Evolutionary conservation across 2,888 invertebrate genomes (phyloP).

Genomic region (Plemyria rubiginata): DNA sequence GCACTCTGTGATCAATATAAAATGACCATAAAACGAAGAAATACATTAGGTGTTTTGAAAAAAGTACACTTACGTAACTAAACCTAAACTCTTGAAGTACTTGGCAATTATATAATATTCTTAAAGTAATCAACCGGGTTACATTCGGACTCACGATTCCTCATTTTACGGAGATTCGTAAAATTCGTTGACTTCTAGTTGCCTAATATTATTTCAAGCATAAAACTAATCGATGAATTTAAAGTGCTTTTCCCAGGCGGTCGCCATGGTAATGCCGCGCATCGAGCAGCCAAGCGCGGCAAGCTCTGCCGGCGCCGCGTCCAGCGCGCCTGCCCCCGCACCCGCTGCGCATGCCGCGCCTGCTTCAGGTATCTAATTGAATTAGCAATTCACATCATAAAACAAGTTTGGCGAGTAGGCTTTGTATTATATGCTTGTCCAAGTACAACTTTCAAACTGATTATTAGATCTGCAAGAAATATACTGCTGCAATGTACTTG

Average conservation of each 20-base stretch:
- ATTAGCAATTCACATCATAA: not conserved
- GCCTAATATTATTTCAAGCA: not conserved
- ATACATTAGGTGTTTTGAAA: no score
- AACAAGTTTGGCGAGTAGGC: not conserved
- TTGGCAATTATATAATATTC: no score
- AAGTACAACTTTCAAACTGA: not conserved
- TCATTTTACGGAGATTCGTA: no score
- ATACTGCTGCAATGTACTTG: not conserved
- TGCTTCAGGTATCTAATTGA: constrained; percentile 45
- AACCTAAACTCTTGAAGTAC: no score
- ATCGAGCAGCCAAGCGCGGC: constrained; percentile 86
- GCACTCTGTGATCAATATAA: no score
- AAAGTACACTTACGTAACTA: no score
- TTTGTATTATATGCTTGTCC: not conserved
- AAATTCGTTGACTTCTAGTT: no score
- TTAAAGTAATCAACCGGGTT: no score
- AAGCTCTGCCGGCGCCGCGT: constrained; percentile 50
- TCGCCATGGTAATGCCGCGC: constrained; percentile 89
- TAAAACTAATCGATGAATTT: constrained; percentile 23
- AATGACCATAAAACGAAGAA: no score
- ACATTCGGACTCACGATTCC: no score
- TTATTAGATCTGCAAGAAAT: not conserved
- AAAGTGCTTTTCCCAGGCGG: constrained; percentile 76
- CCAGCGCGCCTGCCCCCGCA: constrained; percentile 49
- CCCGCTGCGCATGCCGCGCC: constrained; percentile 55